phyloP scores from a whole-genome alignment of 2,113 vertebrate genomes.

The Pelecanoides urinatrix region DNA sequence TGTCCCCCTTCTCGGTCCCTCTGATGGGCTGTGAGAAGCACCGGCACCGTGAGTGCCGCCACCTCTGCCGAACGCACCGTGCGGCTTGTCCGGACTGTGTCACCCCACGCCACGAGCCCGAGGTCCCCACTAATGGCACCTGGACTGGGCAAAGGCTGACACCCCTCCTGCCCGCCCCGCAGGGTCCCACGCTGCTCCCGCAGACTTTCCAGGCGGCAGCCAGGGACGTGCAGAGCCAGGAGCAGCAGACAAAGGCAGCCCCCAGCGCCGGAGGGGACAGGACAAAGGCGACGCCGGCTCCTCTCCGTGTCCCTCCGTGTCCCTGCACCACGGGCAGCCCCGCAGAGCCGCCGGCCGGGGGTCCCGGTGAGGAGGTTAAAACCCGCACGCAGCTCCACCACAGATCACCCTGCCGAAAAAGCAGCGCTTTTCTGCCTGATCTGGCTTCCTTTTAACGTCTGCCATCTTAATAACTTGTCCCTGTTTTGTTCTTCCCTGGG shows the following conservation, averaged over 20 bases:
- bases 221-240: accelerated
- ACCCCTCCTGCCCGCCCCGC: not conserved
- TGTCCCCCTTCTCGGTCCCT: accelerated
- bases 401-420: not conserved
- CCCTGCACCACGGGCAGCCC: accelerated
- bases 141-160: accelerated
- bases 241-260: constrained; percentile 19
- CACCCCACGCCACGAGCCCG: accelerated
- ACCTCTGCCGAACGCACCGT: accelerated
- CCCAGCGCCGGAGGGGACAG: not conserved
- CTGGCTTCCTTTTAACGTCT: not conserved
- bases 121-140: accelerated
- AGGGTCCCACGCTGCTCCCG: not conserved
- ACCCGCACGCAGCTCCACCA: accelerated
- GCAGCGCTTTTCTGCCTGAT: not conserved
- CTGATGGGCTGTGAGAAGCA: not conserved
- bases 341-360: accelerated
- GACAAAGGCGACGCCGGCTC: not conserved
- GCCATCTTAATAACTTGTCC: constrained; percentile 3
- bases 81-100: accelerated
- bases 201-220: not conserved
- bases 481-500: not conserved
- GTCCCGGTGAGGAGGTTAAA: not conserved
- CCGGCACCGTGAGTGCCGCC: accelerated
- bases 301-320: accelerated